Conservation (phyloP, 1,140 invertebrate genomes). For the Drosophila mojavensis region DNA sequence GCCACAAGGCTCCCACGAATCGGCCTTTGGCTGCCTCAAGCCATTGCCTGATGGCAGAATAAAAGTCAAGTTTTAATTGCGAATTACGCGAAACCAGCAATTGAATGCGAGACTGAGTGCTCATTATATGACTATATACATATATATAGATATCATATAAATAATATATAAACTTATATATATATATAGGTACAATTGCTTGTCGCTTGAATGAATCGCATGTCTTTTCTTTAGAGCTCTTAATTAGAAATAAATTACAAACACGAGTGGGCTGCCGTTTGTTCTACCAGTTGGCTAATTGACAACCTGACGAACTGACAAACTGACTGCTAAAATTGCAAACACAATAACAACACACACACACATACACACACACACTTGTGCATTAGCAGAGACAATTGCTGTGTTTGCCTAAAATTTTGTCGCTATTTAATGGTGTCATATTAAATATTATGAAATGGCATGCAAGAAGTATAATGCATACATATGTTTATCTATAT, state of each 20-base stretch:
- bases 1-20: slow-evolving; percentile 37
- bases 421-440: slow-evolving; percentile 63
- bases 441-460: slow-evolving; percentile 67
- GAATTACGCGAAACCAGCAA: slow-evolving; percentile 17
- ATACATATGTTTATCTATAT: neutral
- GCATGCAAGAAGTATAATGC: slow-evolving; percentile 47
- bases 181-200: neutral
- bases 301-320: slow-evolving; percentile 44
- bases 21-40: slow-evolving; percentile 30
- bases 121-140: slow-evolving; percentile 16
- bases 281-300: slow-evolving; percentile 54
- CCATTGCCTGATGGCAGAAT: slow-evolving; percentile 26
- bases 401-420: slow-evolving; percentile 56
- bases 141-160: slow-evolving; percentile 29
- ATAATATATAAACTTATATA: slow-evolving; percentile 20
- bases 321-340: slow-evolving; percentile 14
- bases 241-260: slow-evolving; percentile 77
- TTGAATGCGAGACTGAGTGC: slow-evolving; percentile 17
- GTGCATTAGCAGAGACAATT: neutral
- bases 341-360: slow-evolving; percentile 10
- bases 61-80: slow-evolving; percentile 46
- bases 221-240: slow-evolving; percentile 80
- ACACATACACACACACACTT: slow-evolving; percentile 17
- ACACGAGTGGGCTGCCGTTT: slow-evolving; percentile 56
- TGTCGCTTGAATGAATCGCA: slow-evolving; percentile 74